Conservation (phyloP, 1,140 invertebrate genomes). For the Brachionus calyciflorus region DNA sequence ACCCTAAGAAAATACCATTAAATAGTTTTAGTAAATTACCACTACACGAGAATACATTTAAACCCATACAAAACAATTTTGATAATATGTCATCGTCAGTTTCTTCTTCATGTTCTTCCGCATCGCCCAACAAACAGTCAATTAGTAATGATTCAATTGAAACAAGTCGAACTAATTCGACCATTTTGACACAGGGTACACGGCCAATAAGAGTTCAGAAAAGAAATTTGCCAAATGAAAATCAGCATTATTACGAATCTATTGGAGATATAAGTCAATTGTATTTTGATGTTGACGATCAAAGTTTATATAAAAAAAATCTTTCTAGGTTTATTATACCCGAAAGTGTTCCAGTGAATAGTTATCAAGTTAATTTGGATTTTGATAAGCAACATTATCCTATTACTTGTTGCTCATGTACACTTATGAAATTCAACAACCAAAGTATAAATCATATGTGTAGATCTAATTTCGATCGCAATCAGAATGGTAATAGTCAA, state of each 20-base stretch:
- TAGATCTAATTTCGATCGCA: background rate
- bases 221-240: background rate
- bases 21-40: slow-evolving; percentile 34
- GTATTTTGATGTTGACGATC: slow-evolving; percentile 39
- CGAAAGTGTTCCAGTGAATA: background rate
- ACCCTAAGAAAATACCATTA: background rate
- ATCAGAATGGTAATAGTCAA: background rate
- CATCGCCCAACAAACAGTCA: slow-evolving; percentile 15
- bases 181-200: background rate
- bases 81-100: background rate
- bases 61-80: background rate
- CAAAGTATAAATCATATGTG: background rate
- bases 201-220: background rate
- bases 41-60: slow-evolving; percentile 27
- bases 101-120: background rate
- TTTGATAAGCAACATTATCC: background rate
- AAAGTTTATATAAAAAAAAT: slow-evolving; percentile 5
- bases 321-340: background rate
- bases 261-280: slow-evolving; percentile 26
- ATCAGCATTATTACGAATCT: slow-evolving; percentile 37
- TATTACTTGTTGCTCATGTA: slow-evolving; percentile 18
- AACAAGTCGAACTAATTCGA: background rate
- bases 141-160: slow-evolving; percentile 1
- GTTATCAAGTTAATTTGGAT: background rate
- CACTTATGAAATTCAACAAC: slow-evolving; percentile 5